Base-by-base conservation (phyloP, 35 echinoderm and acorn worm species). In the Holothuria glaberrima region DNA sequence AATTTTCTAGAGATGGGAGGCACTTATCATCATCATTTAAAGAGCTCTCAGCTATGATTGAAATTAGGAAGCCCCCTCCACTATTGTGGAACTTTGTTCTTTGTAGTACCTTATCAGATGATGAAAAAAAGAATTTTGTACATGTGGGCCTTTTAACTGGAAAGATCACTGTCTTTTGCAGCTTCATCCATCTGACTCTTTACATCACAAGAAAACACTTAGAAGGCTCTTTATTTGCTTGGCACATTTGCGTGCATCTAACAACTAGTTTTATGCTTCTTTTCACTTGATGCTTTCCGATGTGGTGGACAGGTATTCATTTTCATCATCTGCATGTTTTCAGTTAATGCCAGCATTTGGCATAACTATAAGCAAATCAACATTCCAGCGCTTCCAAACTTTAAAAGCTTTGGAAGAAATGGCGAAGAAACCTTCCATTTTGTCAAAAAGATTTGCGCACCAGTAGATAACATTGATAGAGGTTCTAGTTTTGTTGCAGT, bases 81-180 rank as follows among this genome's bases (percentile, higher is more conserved):
- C 48, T 82, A 32, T 58, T 82, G 78, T 82, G 78, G 78, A 82
- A 82, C 16, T 82, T 82, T 82, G 78, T 82, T 9, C 34, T 75
- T 17, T 29, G 57, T 58, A 82, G 78, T 19, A 82, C 78, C 24
- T 6, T 82, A 22, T 57, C 46, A 2, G 34, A 79, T 44, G 75
- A 12, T 10, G 35, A 80, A 27, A 45, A 9, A 80, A 80, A 38
- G 14, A 79, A 79, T 6, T 79, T 48, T 18, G 9, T 14, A 41
- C 2, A 48, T 5, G 35, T 18, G 75, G 31, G 31, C 12, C 31
- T 54, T 79, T 79, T 46, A 16, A 10, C 5, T 79, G 35, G n/a
- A 27, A 79, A 48, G 44, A 79, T 20, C 75, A 79, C 46, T 79
- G n/a, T 44, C 75, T 79, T 5, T 20, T 38, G 27, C 75, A 79